These are phyloP conservation scores for Apamea crenata DNA, from an alignment of 2,888 invertebrate species.

Conservation along the genomic window DNA sequence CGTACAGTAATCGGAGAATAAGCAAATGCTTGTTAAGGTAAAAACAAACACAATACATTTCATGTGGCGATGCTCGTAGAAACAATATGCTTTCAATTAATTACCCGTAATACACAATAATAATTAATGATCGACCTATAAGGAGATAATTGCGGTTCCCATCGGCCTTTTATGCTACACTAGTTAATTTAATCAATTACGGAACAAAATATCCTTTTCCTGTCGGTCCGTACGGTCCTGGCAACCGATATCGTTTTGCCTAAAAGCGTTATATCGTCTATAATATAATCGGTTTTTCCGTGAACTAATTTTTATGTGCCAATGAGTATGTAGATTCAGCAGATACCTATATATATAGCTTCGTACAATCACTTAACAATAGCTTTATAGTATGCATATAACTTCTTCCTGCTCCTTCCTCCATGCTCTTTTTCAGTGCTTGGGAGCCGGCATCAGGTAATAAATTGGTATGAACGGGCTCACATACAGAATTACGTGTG, in stretches of 20 bases:
- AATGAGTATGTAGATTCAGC: slow-evolving; percentile 7
- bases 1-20: no score
- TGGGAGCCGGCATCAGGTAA: slow-evolving; percentile 35
- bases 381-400: background rate
- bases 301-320: slow-evolving; percentile 22
- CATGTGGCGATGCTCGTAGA: no score
- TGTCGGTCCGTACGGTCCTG: no score
- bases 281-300: slow-evolving; percentile 33
- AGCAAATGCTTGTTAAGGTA: no score
- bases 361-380: no score
- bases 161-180: slow-evolving; percentile 5
- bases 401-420: no score
- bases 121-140: slow-evolving; percentile 25
- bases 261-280: slow-evolving; percentile 31
- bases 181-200: slow-evolving; percentile 54
- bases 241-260: slow-evolving; percentile 21
- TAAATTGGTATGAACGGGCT: slow-evolving; percentile 55
- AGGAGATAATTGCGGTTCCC: slow-evolving; percentile 3
- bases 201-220: slow-evolving; percentile 40
- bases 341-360: background rate
- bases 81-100: background rate
- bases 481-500: slow-evolving; percentile 38
- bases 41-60: no score
- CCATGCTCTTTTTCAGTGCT: slow-evolving; percentile 48
- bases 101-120: slow-evolving; percentile 5